Evolutionary conservation across 2,113 vertebrate species (phyloP).

Genomic region (Calidris pygmaea): DNA sequence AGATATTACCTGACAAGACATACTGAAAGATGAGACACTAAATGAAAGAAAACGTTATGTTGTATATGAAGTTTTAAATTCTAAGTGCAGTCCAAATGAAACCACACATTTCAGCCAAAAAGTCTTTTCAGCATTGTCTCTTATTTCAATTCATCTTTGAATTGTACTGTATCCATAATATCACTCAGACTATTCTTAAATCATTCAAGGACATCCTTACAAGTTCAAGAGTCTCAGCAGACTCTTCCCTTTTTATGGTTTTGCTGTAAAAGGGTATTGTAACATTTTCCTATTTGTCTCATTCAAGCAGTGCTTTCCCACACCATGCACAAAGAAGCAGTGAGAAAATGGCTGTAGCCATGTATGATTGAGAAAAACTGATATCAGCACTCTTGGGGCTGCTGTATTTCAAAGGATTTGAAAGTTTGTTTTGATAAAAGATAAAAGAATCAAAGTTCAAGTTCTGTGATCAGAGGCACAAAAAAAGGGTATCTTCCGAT

Average conservation of each 20-base stretch:
- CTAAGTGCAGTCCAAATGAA: background rate
- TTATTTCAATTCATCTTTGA: slow-evolving; percentile 14
- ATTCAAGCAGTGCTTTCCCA: background rate
- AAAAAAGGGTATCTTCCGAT: slow-evolving; percentile 4
- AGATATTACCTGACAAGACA: background rate
- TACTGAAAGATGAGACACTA: background rate
- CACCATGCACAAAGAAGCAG: background rate
- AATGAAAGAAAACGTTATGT: background rate
- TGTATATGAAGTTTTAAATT: background rate
- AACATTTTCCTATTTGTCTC: slow-evolving; percentile 32
- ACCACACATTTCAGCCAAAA: background rate
- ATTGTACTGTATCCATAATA: background rate
- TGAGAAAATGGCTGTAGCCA: background rate
- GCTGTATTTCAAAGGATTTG: slow-evolving; percentile 29
- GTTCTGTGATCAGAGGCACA: slow-evolving; percentile 19
- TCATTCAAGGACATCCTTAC: slow-evolving; percentile 41
- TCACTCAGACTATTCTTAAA: slow-evolving; percentile 14
- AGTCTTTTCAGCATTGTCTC: background rate
- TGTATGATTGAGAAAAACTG: slow-evolving; percentile 20
- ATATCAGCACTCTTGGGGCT: slow-evolving; percentile 33
- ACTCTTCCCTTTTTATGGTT: background rate
- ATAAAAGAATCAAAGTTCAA: slow-evolving; percentile 37
- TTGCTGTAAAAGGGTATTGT: background rate
- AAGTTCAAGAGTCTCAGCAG: slow-evolving; percentile 13
- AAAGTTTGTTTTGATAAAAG: slow-evolving; percentile 52